Evolutionary conservation across 2,888 invertebrate species (phyloP).

Genomic region (Tanaodytes sp.): DNA sequence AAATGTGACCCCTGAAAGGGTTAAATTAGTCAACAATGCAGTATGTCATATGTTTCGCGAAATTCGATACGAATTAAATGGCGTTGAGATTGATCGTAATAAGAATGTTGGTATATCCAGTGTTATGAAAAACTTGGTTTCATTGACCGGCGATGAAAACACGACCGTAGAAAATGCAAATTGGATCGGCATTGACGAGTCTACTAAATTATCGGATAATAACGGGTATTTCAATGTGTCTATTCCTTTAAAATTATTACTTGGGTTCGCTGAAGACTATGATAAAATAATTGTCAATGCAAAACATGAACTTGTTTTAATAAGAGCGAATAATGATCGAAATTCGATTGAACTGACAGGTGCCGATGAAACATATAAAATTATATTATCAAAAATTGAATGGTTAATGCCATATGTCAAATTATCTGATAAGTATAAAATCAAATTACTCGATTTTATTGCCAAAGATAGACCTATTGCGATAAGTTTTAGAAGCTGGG

Average conservation of each 20-base stretch:
- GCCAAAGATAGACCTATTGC: slow-evolving; percentile 17
- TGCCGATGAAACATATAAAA: not conserved
- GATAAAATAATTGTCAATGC: not conserved
- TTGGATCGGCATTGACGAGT: not conserved
- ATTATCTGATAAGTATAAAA: too few species aligned
- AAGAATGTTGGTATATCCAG: not conserved
- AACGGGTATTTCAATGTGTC: not conserved
- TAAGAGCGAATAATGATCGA: not conserved
- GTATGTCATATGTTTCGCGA: slow-evolving; percentile 58
- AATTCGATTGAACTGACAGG: not conserved
- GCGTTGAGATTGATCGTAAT: slow-evolving; percentile 62
- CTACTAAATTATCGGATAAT: not conserved
- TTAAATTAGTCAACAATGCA: slow-evolving; percentile 50
- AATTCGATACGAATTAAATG: slow-evolving; percentile 59
- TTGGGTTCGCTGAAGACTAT: not conserved
- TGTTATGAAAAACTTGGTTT: slow-evolving; percentile 52
- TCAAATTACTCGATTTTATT: too few species aligned
- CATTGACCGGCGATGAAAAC: not conserved
- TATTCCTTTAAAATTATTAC: not conserved
- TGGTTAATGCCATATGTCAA: too few species aligned
- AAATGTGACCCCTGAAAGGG: not conserved
- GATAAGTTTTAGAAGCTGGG: slow-evolving; percentile 22
- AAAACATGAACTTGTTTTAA: not conserved
- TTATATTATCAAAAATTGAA: not conserved
- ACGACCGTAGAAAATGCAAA: not conserved